Evolutionary conservation across 92 coral and sea anemone genomes (phyloP).

Genomic region (Zoanthus sansibaricus): DNA sequence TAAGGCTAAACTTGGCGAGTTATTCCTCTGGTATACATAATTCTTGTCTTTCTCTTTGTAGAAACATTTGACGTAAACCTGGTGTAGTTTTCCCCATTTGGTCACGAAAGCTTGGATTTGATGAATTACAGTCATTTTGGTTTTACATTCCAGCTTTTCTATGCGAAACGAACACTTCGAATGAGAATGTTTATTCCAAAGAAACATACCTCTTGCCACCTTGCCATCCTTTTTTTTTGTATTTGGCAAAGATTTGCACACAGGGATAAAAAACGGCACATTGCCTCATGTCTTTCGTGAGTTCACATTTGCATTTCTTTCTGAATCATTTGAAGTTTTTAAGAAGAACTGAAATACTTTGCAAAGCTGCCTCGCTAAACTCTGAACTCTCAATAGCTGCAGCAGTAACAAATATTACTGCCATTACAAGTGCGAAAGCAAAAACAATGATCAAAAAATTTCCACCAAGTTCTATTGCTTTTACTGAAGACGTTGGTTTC

Average conservation of each 20-base stretch:
- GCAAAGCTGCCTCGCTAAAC: slow-evolving; percentile 5
- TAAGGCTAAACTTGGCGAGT: not conserved
- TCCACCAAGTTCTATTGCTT: not conserved
- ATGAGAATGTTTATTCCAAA: slow-evolving; percentile 6
- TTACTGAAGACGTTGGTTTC: not conserved
- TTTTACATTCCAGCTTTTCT: not conserved
- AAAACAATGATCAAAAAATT: slow-evolving; percentile 17
- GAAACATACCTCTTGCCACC: slow-evolving; percentile 12
- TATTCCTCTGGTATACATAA: slow-evolving; percentile 13
- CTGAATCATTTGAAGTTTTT: slow-evolving; percentile 6
- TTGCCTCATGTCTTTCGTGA: slow-evolving; percentile 1
- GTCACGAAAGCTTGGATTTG: not conserved
- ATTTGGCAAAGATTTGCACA: slow-evolving; percentile 36
- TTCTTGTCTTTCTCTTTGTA: not conserved
- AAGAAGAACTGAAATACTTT: slow-evolving; percentile 4
- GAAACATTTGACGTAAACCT: slow-evolving; percentile 20
- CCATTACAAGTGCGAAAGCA: not conserved
- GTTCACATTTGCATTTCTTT: slow-evolving; percentile 8
- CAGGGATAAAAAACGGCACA: slow-evolving; percentile 22
- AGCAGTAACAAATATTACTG: not conserved
- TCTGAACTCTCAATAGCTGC: slow-evolving; percentile 29
- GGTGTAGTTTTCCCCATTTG: slow-evolving; percentile 20
- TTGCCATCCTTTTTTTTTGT: slow-evolving; percentile 24
- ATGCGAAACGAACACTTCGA: slow-evolving; percentile 7
- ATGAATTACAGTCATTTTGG: not conserved